These are phyloP conservation scores for Chroicocephalus ridibundus DNA, from an alignment of 2,113 vertebrate species.

Conservation along the genomic window DNA sequence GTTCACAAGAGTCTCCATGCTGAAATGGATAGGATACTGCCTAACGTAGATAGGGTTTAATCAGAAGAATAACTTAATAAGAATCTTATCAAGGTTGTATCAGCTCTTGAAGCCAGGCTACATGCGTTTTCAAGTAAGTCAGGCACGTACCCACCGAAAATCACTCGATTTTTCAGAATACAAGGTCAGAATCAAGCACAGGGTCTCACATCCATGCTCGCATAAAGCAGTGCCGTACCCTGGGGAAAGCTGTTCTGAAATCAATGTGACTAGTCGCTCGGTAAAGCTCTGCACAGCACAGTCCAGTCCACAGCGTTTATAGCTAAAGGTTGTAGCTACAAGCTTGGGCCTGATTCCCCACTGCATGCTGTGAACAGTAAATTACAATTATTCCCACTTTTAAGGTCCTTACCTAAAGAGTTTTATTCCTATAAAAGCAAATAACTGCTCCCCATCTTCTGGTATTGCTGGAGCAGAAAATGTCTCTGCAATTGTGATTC, in stretches of 20 bases:
- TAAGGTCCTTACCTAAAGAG: background rate
- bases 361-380: background rate
- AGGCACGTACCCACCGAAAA: background rate
- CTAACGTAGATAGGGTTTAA: background rate
- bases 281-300: background rate
- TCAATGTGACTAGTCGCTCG: background rate
- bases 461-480: slow-evolving; percentile 24
- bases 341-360: background rate
- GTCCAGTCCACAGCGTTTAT: background rate
- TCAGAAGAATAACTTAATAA: background rate
- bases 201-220: background rate
- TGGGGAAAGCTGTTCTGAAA: background rate
- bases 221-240: background rate
- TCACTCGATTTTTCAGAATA: background rate
- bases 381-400: background rate
- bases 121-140: background rate
- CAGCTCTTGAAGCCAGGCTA: background rate
- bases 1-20: background rate
- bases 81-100: background rate
- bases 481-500: background rate
- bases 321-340: background rate
- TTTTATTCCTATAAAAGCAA: background rate
- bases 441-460: background rate
- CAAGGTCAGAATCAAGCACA: background rate
- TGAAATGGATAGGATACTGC: background rate